A percentile compares a stretch with the other conserved stretches of the same genome.
Conservation (phyloP, 2,113 vertebrate species). For the Pseudopipra pipra region DNA sequence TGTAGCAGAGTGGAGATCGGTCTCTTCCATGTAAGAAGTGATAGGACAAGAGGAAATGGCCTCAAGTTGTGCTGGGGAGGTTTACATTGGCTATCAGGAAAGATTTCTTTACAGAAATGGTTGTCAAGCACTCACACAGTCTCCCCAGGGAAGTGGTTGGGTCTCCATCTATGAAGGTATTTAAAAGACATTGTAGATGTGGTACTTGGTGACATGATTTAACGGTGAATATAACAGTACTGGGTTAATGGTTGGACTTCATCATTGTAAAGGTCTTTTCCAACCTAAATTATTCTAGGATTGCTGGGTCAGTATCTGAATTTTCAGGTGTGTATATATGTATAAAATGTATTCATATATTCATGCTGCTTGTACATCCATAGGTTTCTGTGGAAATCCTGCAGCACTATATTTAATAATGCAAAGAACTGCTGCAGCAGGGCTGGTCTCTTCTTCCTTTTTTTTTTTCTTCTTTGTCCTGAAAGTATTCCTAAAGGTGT, state of each 20-base stretch:
- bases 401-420: conserved; percentile 33
- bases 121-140: not conserved
- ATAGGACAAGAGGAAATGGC: not conserved
- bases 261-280: not conserved
- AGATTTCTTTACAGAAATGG: not conserved
- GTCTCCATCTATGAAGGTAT: no score
- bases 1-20: not conserved
- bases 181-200: fast-evolving
- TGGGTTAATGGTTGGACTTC: not conserved
- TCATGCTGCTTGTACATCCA: not conserved
- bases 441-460: not conserved
- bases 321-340: not conserved
- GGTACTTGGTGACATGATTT: not conserved
- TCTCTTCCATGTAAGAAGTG: not conserved
- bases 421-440: not conserved
- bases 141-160: not conserved
- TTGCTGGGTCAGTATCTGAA: not conserved
- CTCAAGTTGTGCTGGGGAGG: not conserved
- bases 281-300: not conserved
- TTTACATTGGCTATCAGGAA: not conserved
- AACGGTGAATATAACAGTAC: not conserved
- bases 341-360: not conserved
- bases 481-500: conserved; percentile 23
- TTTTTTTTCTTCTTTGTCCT: not conserved
- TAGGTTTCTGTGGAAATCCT: conserved; percentile 9